A percentile compares a stretch with the other conserved stretches of the same genome.
Conservation (phyloP, 2,113 vertebrate species). For the Petroica traversi region DNA sequence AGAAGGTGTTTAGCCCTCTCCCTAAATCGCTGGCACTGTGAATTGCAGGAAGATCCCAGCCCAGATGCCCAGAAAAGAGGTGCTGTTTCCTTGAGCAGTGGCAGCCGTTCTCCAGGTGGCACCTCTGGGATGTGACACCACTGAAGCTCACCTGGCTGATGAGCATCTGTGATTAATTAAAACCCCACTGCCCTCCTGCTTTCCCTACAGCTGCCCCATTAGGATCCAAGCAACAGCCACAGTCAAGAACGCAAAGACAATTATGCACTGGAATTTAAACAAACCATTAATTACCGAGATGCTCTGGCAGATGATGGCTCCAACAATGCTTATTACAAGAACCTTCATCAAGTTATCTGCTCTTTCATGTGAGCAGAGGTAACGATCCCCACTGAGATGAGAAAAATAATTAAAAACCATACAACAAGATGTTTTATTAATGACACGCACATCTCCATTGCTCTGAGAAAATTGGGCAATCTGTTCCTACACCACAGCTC, state of each 20-base stretch:
- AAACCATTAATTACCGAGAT: slow-evolving; percentile 57
- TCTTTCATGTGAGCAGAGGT: slow-evolving; percentile 25
- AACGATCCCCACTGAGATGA: slow-evolving; percentile 26
- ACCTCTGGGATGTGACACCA: background rate
- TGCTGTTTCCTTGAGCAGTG: rapidly evolving
- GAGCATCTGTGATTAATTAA: background rate
- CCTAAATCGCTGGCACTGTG: background rate
- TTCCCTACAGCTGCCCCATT: background rate
- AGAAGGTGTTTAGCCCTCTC: background rate
- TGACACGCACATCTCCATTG: rapidly evolving
- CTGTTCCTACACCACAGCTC: background rate
- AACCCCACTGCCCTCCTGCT: background rate
- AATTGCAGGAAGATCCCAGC: background rate
- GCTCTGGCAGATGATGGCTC: slow-evolving; percentile 35
- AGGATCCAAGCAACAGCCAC: slow-evolving; percentile 9
- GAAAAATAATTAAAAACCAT: slow-evolving; percentile 64
- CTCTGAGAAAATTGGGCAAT: slow-evolving; percentile 13
- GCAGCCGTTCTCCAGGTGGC: background rate
- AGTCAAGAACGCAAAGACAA: background rate
- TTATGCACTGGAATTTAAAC: slow-evolving; percentile 13
- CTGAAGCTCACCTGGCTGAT: background rate
- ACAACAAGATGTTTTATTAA: slow-evolving; percentile 65
- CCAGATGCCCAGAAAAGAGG: background rate
- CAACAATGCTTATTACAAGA: slow-evolving; percentile 48
- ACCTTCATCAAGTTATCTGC: slow-evolving; percentile 34